Percentiles rank a stretch among this genome's conserved stretches.
Conservation (phyloP, 2,113 vertebrate genomes). For the Lynx canadensis region DNA sequence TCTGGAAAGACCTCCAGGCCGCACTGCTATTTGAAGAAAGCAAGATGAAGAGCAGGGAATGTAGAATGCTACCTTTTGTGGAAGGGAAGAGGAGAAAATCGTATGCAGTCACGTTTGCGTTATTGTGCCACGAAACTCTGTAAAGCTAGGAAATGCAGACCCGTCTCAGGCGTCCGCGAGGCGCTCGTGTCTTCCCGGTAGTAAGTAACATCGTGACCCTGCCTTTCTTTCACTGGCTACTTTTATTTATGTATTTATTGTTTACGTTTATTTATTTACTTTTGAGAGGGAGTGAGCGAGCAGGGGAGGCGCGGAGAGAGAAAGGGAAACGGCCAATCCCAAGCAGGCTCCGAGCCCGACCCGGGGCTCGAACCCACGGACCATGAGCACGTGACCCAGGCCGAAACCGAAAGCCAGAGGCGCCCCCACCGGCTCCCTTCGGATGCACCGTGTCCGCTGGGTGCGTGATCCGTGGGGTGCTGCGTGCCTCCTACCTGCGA, state of each 20-base stretch:
- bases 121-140: background rate
- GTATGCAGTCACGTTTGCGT: accelerated
- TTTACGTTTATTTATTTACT: too few relatives aligned
- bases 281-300: too few relatives aligned
- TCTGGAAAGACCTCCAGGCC: background rate
- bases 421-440: too few relatives aligned
- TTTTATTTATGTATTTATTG: too few relatives aligned
- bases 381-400: too few relatives aligned
- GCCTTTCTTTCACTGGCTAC: too few relatives aligned
- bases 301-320: too few relatives aligned
- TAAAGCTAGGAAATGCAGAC: background rate
- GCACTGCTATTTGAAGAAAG: background rate
- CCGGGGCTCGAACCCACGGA: too few relatives aligned
- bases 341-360: too few relatives aligned
- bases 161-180: too few relatives aligned
- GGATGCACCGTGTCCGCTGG: accelerated
- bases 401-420: too few relatives aligned
- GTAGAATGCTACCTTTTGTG: background rate
- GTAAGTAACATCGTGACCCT: accelerated
- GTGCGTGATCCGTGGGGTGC: accelerated
- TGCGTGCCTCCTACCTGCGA: accelerated
- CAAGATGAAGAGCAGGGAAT: background rate
- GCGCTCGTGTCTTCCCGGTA: accelerated
- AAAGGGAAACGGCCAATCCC: too few relatives aligned
- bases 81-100: background rate